Evolutionary conservation across 2,797 vertebrate species (phyloP).

Genomic region (Leucoraja ocellata): DNA sequence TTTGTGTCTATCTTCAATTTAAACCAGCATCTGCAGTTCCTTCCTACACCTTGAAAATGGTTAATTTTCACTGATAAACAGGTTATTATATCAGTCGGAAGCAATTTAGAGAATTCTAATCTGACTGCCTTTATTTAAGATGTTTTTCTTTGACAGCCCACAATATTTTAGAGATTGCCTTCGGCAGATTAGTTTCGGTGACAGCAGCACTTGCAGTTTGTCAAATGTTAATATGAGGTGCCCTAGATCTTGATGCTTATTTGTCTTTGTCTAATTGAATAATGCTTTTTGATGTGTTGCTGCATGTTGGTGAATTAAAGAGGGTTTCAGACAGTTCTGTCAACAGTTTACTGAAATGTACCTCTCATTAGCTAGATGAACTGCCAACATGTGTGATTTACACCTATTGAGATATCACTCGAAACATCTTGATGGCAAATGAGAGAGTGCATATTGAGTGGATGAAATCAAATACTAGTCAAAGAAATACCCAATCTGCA

Average conservation of each 20-base stretch:
- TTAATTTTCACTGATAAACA: slow-evolving; percentile 8
- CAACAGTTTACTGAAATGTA: slow-evolving; percentile 71
- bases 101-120: slow-evolving; percentile 10
- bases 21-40: too few relatives aligned
- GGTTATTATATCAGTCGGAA: slow-evolving; percentile 43
- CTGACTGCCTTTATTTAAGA: not conserved
- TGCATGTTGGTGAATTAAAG: slow-evolving; percentile 73
- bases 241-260: slow-evolving; percentile 60
- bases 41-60: not conserved
- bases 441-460: not conserved
- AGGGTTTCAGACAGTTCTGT: slow-evolving; percentile 67
- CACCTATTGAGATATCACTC: slow-evolving; percentile 73
- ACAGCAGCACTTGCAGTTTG: slow-evolving; percentile 70
- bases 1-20: too few relatives aligned
- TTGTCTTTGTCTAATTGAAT: slow-evolving; percentile 73
- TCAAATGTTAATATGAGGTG: slow-evolving; percentile 72
- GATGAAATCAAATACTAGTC: slow-evolving; percentile 13
- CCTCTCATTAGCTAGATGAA: slow-evolving; percentile 64
- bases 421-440: slow-evolving; percentile 51
- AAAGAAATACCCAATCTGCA: not conserved
- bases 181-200: slow-evolving; percentile 66
- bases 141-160: slow-evolving; percentile 55
- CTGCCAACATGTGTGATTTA: slow-evolving; percentile 66
- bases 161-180: slow-evolving; percentile 66
- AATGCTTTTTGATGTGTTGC: slow-evolving; percentile 63